phyloP scores from a whole-genome alignment of 2,113 vertebrate genomes.

The Gulo gulo region DNA sequence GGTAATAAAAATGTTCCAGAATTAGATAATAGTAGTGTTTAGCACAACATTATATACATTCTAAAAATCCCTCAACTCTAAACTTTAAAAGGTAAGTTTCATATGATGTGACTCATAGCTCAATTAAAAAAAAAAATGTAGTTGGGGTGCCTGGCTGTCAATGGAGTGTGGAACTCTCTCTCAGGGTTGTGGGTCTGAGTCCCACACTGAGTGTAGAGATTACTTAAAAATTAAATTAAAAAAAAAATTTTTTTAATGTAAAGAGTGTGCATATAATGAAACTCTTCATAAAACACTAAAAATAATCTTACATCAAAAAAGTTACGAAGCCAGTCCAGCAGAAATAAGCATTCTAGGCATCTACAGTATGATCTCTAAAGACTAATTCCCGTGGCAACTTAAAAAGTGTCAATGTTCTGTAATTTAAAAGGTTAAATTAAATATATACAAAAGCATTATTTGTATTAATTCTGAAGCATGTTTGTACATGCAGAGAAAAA shows the following conservation, averaged over 20 bases:
- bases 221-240: background rate
- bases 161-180: background rate
- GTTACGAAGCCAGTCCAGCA: background rate
- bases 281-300: background rate
- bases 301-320: background rate
- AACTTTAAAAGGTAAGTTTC: background rate
- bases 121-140: background rate
- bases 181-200: background rate
- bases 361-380: background rate
- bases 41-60: background rate
- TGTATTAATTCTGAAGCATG: background rate
- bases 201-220: background rate
- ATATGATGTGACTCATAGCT: background rate
- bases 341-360: background rate
- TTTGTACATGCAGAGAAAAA: background rate
- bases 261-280: background rate
- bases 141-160: background rate
- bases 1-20: background rate
- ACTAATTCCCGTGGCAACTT: background rate
- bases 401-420: background rate
- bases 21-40: background rate
- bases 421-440: constrained; percentile 9
- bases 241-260: background rate
- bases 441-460: background rate
- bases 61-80: background rate